A percentile compares a stretch with the other conserved stretches of the same genome.
phyloP scores from a whole-genome alignment of 2,113 vertebrate genomes.

The Cariama cristata region DNA sequence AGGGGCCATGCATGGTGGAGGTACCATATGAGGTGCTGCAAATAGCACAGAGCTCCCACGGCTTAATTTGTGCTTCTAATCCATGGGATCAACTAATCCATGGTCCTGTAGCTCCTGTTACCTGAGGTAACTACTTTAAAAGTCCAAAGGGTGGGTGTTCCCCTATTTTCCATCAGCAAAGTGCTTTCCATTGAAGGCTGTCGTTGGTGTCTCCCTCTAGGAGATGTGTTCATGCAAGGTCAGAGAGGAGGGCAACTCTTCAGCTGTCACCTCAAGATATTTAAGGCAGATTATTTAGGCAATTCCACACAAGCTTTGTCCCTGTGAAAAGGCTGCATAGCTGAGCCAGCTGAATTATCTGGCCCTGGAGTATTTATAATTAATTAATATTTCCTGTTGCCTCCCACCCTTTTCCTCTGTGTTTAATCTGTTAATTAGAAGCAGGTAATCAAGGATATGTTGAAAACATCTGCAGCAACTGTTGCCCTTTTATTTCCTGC shows the following conservation, averaged over 20 bases:
- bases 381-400: constrained; percentile 11
- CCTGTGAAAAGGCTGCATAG: background rate
- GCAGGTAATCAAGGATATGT: background rate
- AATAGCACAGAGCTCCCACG: background rate
- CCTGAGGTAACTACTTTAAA: background rate
- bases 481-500: background rate
- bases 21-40: background rate
- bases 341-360: background rate
- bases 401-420: constrained; percentile 6
- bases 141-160: background rate
- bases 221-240: background rate
- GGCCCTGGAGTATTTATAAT: constrained; percentile 9
- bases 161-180: background rate
- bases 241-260: background rate
- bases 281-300: background rate
- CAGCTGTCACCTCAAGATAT: background rate
- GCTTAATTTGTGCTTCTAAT: background rate
- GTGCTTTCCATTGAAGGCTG: background rate
- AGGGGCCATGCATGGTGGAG: fast-evolving
- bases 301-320: background rate
- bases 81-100: background rate
- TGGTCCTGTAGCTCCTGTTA: background rate
- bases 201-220: background rate
- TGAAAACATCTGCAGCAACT: constrained; percentile 26
- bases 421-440: constrained; percentile 55